Evolutionary conservation across 2,888 invertebrate species (phyloP).

Genomic region (Drosophila niveifrons): DNA sequence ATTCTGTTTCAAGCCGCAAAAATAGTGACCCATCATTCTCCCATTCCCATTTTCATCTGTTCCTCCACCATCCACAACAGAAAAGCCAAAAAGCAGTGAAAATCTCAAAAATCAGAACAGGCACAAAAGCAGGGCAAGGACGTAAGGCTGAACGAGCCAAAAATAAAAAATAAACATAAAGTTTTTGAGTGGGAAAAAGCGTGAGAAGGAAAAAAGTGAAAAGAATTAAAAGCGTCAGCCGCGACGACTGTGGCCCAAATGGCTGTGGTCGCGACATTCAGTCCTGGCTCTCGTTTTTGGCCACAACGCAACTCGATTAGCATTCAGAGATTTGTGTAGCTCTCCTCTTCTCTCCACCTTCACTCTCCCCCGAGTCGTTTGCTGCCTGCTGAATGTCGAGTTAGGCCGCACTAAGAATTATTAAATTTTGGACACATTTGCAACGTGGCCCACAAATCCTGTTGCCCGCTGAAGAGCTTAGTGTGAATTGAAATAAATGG

Average conservation of each 20-base stretch:
- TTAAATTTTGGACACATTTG: constrained; percentile 75
- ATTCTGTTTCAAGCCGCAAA: constrained; percentile 69
- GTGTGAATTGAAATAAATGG: constrained; percentile 68
- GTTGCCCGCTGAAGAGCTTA: constrained; percentile 60
- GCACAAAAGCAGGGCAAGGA: constrained; percentile 19
- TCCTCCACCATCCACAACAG: constrained; percentile 8
- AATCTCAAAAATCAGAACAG: constrained; percentile 65
- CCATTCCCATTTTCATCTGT: not conserved
- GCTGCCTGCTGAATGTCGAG: constrained; percentile 11
- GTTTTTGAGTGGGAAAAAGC: constrained; percentile 45
- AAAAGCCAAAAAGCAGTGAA: constrained; percentile 47
- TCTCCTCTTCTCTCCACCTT: constrained; percentile 1
- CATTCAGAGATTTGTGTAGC: constrained; percentile 69
- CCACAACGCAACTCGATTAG: constrained; percentile 72
- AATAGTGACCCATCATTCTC: constrained; percentile 44
- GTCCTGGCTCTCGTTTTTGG: constrained; percentile 32
- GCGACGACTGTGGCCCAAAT: constrained; percentile 74
- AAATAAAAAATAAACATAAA: constrained; percentile 55
- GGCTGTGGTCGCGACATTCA: constrained; percentile 69
- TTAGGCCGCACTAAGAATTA: constrained; percentile 62
- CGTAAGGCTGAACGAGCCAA: not conserved
- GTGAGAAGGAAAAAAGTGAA: constrained; percentile 44
- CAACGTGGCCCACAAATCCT: constrained; percentile 34
- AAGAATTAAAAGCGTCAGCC: constrained; percentile 76
- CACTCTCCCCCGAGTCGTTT: not conserved